Percentiles rank a stretch among this genome's conserved stretches.
Evolutionary conservation across 2,797 vertebrate species (phyloP).

Genomic region (Neoniphon sammara): DNA sequence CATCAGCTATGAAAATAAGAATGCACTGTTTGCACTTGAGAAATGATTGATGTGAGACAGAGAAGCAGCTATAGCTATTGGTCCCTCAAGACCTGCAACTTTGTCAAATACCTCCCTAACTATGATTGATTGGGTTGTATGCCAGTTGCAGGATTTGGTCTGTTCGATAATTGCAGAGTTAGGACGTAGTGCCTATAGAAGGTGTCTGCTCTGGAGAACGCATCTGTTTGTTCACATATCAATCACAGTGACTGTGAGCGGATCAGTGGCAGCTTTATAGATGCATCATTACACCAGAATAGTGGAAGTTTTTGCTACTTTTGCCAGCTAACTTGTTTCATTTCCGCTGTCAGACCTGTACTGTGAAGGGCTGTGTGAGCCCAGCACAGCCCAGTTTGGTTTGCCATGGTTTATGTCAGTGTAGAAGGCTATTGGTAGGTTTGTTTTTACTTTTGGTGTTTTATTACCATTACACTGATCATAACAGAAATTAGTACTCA

Average conservation of each 20-base stretch:
- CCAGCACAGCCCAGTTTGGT: too few relatives aligned
- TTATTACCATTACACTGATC: too few relatives aligned
- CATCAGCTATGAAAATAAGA: slow-evolving; percentile 4
- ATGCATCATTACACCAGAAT: slow-evolving; percentile 5
- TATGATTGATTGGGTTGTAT: slow-evolving; percentile 61
- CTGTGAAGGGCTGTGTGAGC: too few relatives aligned
- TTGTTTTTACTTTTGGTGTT: too few relatives aligned
- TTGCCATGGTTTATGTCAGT: too few relatives aligned
- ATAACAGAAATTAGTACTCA: too few relatives aligned
- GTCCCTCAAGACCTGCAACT: slow-evolving; percentile 63
- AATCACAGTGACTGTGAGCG: slow-evolving; percentile 65
- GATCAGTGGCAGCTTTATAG: slow-evolving; percentile 19
- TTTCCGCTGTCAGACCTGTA: too few relatives aligned
- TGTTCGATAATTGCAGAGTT: slow-evolving; percentile 61
- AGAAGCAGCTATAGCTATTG: slow-evolving; percentile 13
- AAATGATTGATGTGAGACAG: slow-evolving; percentile 64
- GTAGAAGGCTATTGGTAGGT: too few relatives aligned
- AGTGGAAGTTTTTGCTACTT: slow-evolving; percentile 22
- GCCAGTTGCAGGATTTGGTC: slow-evolving; percentile 63
- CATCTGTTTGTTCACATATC: slow-evolving; percentile 60
- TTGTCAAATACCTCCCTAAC: slow-evolving; percentile 62
- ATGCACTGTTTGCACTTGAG: slow-evolving; percentile 44
- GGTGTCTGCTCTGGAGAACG: slow-evolving; percentile 56
- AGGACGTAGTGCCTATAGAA: slow-evolving; percentile 35
- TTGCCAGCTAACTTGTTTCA: slow-evolving; percentile 22